A percentile compares a stretch with the other conserved stretches of the same genome.
phyloP scores from a whole-genome alignment of 2,888 invertebrate genomes.

The Dorcus parallelipipedus region DNA sequence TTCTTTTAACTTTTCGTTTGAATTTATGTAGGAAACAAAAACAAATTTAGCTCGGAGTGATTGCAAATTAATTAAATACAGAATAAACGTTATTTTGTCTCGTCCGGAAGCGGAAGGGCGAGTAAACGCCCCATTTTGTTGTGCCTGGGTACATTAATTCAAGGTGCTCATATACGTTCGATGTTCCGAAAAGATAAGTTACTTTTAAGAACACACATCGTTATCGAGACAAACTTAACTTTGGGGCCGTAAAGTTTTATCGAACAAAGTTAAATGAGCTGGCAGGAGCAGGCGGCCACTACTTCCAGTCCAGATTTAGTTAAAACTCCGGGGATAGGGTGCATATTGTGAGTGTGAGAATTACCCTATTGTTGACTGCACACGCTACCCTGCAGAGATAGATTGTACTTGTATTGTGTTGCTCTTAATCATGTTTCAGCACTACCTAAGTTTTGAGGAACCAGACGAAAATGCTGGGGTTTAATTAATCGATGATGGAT shows the following conservation, averaged over 20 bases:
- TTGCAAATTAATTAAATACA: no score
- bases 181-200: constrained; percentile 14
- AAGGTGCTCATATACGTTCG: constrained; percentile 7
- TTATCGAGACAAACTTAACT: constrained; percentile 33
- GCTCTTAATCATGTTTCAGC: no score
- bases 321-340: constrained; percentile 3
- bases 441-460: no score
- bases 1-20: neutral
- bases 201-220: constrained; percentile 29
- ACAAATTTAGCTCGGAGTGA: no score
- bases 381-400: neutral
- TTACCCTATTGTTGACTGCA: constrained; percentile 1
- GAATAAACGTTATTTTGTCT: no score
- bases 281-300: constrained; percentile 32
- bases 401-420: no score
- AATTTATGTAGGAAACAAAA: neutral
- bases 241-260: constrained; percentile 36
- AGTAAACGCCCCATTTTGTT: neutral
- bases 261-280: constrained; percentile 40
- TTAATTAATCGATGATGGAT: no score
- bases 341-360: neutral
- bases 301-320: constrained; percentile 11
- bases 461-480: no score
- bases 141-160: neutral
- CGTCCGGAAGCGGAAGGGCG: no score